Evolutionary conservation across 2,797 vertebrate species (phyloP).

Genomic region (Rhynchonycteris naso): DNA sequence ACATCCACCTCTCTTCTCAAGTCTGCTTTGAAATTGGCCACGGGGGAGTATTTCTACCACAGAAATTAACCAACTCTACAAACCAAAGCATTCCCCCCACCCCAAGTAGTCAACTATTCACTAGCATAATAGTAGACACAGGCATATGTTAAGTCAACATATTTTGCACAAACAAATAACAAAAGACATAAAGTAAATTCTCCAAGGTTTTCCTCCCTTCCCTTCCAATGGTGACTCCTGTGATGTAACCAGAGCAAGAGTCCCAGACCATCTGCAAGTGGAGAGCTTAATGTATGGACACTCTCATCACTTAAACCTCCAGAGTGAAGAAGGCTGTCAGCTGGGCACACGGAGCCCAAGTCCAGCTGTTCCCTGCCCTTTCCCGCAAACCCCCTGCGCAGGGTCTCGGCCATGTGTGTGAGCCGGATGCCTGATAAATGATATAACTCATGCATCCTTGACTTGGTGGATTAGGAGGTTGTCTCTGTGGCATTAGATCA

Average conservation of each 20-base stretch:
- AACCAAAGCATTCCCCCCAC: neutral
- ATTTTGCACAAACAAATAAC: neutral
- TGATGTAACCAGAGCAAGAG: neutral
- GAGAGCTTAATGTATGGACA: neutral
- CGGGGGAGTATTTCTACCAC: neutral
- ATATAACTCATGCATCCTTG: conserved; percentile 38
- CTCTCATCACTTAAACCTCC: neutral
- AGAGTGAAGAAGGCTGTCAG: neutral
- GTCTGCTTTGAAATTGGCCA: neutral
- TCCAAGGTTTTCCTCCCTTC: neutral
- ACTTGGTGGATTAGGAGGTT: conserved; percentile 30
- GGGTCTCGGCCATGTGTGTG: neutral
- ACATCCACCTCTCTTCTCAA: neutral
- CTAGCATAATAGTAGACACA: neutral
- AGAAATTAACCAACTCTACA: neutral
- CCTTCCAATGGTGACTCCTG: neutral
- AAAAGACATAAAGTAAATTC: neutral
- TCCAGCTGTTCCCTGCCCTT: conserved; percentile 43
- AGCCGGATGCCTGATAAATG: conserved; percentile 44
- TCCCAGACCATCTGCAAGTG: neutral
- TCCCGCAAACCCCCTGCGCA: neutral
- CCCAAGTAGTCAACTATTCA: neutral
- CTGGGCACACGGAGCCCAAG: neutral
- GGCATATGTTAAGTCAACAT: neutral
- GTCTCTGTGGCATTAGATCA: conserved; percentile 62